Conservation (phyloP, 2,113 vertebrate species). For the Larimichthys crocea region DNA sequence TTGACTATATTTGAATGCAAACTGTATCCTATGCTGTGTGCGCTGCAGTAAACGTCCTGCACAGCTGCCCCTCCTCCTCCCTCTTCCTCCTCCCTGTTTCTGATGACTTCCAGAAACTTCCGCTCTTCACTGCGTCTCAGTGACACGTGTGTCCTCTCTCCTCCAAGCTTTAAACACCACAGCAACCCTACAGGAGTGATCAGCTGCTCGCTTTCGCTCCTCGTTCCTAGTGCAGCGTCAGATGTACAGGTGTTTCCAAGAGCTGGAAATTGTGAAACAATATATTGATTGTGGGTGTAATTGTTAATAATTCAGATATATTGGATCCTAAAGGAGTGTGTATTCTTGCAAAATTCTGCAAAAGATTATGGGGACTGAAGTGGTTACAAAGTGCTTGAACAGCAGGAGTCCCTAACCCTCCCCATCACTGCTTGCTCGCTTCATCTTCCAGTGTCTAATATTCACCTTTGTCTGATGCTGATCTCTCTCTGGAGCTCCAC, state of each 20-base stretch:
- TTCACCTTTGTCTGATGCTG: background rate
- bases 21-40: background rate
- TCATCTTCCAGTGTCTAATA: background rate
- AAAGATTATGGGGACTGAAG: background rate
- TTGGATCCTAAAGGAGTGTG: background rate
- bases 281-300: background rate
- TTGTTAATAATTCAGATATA: background rate
- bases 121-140: conserved; percentile 41
- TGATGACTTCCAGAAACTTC: conserved; percentile 78
- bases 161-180: conserved; percentile 8
- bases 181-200: conserved; percentile 1
- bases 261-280: background rate
- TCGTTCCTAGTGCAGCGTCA: background rate
- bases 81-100: background rate
- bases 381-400: background rate
- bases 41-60: conserved; percentile 39
- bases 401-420: background rate
- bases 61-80: conserved; percentile 19
- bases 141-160: conserved; percentile 62
- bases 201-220: background rate
- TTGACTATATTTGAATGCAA: conserved; percentile 9
- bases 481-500: conserved; percentile 11
- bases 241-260: background rate
- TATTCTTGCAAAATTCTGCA: background rate
- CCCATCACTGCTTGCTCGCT: background rate